These are phyloP conservation scores for Nyctereutes procyonoides DNA, from an alignment of 2,113 vertebrate species.

Conservation along the genomic window DNA sequence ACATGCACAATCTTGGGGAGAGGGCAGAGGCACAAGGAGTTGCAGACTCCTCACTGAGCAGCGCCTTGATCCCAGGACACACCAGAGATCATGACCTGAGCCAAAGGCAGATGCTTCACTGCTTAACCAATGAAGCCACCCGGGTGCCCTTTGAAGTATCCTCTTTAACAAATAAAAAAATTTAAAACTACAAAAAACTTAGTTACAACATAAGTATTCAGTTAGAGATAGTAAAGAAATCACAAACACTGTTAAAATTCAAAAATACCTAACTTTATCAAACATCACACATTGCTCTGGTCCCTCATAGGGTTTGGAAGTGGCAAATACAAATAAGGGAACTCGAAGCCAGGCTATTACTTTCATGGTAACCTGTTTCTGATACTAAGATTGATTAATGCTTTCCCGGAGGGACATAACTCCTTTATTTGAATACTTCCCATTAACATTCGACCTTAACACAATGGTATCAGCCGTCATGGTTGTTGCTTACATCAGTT, in stretches of 20 bases:
- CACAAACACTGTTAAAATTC: neutral
- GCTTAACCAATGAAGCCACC: neutral
- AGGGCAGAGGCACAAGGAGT: too few relatives aligned
- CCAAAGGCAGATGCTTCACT: neutral
- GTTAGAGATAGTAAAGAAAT: neutral
- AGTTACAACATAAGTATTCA: neutral
- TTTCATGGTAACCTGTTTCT: neutral
- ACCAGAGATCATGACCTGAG: neutral
- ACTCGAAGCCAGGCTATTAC: neutral
- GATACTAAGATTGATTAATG: neutral
- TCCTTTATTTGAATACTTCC: neutral
- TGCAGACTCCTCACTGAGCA: neutral
- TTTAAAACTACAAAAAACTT: neutral
- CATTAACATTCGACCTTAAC: neutral
- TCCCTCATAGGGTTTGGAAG: fast-evolving
- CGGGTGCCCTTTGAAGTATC: neutral
- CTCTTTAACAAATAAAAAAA: neutral
- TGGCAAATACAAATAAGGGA: neutral
- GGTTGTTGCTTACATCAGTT: neutral
- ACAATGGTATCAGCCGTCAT: neutral
- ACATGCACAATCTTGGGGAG: too few relatives aligned
- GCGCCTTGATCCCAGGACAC: neutral
- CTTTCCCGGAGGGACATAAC: neutral
- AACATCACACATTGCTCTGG: neutral
- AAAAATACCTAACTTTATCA: neutral